Evolutionary conservation across 2,113 vertebrate species (phyloP), one percentile per base, ranked within the genome.

Genomic region (Aepyceros melampus): DNA sequence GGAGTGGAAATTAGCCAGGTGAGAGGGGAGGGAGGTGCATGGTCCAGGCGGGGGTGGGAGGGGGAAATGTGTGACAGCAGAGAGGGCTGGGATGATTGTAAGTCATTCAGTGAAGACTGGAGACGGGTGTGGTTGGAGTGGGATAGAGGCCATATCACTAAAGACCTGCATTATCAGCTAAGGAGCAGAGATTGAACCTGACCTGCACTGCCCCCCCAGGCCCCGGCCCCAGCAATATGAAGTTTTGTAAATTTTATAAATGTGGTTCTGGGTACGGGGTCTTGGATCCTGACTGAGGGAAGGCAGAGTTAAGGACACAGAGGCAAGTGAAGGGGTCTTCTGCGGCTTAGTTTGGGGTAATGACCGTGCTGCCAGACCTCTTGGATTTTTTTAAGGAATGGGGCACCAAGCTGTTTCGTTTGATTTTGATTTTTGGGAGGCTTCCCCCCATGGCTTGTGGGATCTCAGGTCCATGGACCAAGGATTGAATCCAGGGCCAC

Each of bases 171-270:
- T 14, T 3, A 17, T 47, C 60, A 78, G 67, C 49, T 33, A 16
- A 94, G 76, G 36, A 16, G 29, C 31, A 31, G 58, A 56, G 29
- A 13, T 19, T 27, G 7, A 2, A 6, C 0, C 13, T 71, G 64
- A 71, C 17, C 4, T n/a, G 15, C 17, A 19, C 49, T 51, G 49
- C 14, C 8, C 15, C 14, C 2, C 25, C 1, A 43, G 43, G 6
- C 7, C 9, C 9, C 1, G 2, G 6, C 31, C 8, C 1, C 1
- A 3, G 60, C 62, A 90, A 16, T 16, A 27, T 43, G 76, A 51
- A 95, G 17, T 33, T 78, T 87, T 97, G 43, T 74, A 10, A 49
- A 12, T 79, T 74, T 91, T 78, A 16, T 45, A 49, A 53, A 95
- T 55, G 23, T 67, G 33, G 3, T 31, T 21, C 55, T 83, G n/a